Conservation (phyloP, 1,140 invertebrate species). For the Calephelis virginiensis region DNA sequence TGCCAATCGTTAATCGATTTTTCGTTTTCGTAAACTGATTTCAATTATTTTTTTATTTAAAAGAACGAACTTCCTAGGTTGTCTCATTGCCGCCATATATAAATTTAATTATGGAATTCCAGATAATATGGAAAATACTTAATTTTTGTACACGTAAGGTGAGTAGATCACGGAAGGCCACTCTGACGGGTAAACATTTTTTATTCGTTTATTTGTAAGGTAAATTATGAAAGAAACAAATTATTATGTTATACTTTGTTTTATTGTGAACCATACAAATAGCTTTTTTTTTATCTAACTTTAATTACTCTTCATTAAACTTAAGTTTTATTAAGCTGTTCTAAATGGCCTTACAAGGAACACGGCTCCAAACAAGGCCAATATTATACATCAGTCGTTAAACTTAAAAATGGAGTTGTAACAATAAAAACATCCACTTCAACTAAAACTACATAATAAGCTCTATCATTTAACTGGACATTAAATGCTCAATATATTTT, state of each 20-base stretch:
- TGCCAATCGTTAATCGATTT: no score
- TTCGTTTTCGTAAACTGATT: no score
- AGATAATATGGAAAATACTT: no score
- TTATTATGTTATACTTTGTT: conserved; percentile 26
- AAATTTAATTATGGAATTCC: no score
- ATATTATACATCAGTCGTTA: conserved; percentile 34
- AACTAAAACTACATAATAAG: conserved; percentile 33
- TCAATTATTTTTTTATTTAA: no score
- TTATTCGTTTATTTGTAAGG: no score
- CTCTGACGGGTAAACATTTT: no score
- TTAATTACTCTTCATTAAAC: conserved; percentile 31
- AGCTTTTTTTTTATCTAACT: conserved; percentile 25
- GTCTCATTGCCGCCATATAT: no score
- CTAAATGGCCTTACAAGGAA: conserved; percentile 33
- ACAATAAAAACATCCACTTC: conserved; percentile 28
- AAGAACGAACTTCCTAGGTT: no score
- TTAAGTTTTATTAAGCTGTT: conserved; percentile 36
- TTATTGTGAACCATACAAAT: conserved; percentile 29
- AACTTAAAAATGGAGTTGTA: conserved; percentile 32
- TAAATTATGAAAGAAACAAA: no score
- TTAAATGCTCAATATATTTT: conserved; percentile 8
- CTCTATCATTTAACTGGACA: background rate
- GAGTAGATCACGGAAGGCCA: no score
- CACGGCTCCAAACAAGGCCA: conserved; percentile 32
- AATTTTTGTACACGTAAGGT: background rate